Evolutionary conservation across 1,140 invertebrate genomes (phyloP).

Genomic region (Diuraphis noxia): DNA sequence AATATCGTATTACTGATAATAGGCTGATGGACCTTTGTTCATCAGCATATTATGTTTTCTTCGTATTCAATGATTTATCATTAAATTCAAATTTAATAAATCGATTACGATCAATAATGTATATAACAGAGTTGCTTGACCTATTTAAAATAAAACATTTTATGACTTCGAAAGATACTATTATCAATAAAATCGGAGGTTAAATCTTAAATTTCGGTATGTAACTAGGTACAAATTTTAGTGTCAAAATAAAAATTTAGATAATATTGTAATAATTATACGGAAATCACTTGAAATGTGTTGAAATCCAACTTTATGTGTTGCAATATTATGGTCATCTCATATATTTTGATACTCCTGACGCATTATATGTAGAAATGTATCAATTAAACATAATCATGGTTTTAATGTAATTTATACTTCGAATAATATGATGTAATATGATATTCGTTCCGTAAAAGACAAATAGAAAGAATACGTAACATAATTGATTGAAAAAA

Average conservation of each 20-base stretch:
- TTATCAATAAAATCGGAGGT: not conserved
- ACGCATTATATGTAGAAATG: not conserved
- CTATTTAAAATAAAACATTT: no score
- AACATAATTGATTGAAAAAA: not conserved
- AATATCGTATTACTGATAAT: no score
- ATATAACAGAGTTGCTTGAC: no score
- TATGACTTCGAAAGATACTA: no score
- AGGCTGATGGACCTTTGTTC: no score
- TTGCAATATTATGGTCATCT: not conserved
- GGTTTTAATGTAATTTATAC: not conserved
- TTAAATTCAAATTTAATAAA: no score
- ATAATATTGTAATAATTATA: not conserved
- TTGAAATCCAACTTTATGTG: not conserved
- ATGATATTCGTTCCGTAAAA: not conserved
- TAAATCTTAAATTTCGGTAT: not conserved
- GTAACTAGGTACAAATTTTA: not conserved
- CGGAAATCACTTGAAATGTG: not conserved
- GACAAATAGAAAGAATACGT: not conserved
- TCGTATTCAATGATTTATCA: no score
- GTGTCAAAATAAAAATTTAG: not conserved
- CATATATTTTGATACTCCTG: not conserved
- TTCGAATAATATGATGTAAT: not conserved
- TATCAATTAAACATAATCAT: not conserved
- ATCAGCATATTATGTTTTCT: no score
- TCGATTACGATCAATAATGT: no score